These are phyloP conservation scores for Luidia sarsii DNA, from an alignment of 53 echinoderm and acorn worm genomes.

Conservation along the genomic window DNA sequence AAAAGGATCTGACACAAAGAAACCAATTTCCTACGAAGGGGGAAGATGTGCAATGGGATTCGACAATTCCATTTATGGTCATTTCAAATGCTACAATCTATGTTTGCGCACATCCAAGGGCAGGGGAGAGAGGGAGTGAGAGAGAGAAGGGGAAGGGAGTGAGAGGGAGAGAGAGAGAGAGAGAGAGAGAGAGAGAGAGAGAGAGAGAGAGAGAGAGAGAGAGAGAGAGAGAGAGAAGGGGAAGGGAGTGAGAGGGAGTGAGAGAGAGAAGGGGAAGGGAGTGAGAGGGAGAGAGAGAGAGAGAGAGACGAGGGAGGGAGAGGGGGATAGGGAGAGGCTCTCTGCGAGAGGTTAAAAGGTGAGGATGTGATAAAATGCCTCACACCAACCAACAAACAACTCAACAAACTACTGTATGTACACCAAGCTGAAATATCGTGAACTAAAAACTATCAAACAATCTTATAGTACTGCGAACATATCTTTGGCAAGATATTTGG, in stretches of 20 bases:
- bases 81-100: background rate
- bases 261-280: too few species aligned
- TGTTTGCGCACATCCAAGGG: background rate
- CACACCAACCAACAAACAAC: too few species aligned
- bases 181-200: background rate
- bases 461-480: too few species aligned
- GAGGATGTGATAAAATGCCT: slow-evolving; percentile 3
- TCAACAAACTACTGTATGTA: too few species aligned
- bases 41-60: too few species aligned
- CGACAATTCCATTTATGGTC: slow-evolving; percentile 49
- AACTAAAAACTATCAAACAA: too few species aligned
- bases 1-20: background rate
- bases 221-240: background rate
- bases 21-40: too few species aligned
- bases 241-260: too few species aligned
- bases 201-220: background rate
- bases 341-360: background rate
- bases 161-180: background rate
- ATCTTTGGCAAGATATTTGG: too few species aligned
- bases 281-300: too few species aligned
- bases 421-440: too few species aligned
- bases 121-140: background rate
- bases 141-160: too few species aligned
- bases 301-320: background rate
- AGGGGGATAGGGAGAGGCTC: background rate